A percentile compares a stretch with the other conserved stretches of the same genome.
Conservation (phyloP, 2,888 invertebrate species). For the Ryuthela nishihirai region DNA sequence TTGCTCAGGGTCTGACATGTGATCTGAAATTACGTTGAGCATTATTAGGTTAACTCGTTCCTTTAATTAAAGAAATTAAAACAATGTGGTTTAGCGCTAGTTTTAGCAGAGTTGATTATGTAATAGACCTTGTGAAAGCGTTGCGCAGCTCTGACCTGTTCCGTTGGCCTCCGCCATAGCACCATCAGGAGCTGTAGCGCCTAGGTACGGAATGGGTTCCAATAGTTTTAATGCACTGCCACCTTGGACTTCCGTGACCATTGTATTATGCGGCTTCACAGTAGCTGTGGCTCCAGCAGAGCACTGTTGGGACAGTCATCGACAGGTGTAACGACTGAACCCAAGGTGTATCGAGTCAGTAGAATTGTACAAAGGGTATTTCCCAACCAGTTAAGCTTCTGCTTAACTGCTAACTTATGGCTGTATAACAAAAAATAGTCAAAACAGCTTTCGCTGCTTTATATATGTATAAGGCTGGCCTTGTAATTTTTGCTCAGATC, state of each 20-base stretch:
- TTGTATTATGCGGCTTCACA: no score
- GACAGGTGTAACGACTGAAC: no score
- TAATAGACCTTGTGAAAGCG: slow-evolving; percentile 15
- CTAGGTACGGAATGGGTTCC: neutral
- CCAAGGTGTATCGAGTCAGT: no score
- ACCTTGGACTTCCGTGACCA: no score
- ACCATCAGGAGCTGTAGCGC: slow-evolving; percentile 3
- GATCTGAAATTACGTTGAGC: slow-evolving; percentile 39
- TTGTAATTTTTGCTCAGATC: slow-evolving; percentile 37
- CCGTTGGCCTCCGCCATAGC: slow-evolving; percentile 3
- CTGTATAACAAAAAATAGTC: slow-evolving; percentile 11
- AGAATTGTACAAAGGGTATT: no score
- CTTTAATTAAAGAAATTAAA: slow-evolving; percentile 18
- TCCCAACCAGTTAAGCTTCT: no score
- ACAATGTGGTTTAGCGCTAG: slow-evolving; percentile 31
- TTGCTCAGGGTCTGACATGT: slow-evolving; percentile 38
- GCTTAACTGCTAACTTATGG: no score
- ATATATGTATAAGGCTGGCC: slow-evolving; percentile 33
- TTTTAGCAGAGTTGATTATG: slow-evolving; percentile 33
- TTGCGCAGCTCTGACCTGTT: slow-evolving; percentile 10
- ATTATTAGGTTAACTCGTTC: slow-evolving; percentile 35
- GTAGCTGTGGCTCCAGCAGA: no score
- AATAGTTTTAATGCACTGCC: slow-evolving; percentile 14
- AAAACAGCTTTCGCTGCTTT: slow-evolving; percentile 16
- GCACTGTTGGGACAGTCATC: no score